Conservation (phyloP, 2,797 vertebrate genomes). For the Sciurus vulgaris region DNA sequence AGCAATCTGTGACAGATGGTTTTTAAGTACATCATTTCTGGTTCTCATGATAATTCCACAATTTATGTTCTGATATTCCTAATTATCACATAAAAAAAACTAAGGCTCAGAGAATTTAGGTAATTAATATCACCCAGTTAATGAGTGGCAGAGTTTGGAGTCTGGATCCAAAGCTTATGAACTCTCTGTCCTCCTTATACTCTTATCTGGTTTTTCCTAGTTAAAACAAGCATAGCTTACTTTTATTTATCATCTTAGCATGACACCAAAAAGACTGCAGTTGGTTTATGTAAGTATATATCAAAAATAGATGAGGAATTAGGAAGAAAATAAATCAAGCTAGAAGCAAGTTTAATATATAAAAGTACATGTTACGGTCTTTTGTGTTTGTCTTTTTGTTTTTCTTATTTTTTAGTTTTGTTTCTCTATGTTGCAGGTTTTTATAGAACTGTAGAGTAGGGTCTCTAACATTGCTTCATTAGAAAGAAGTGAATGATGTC, state of each 20-base stretch:
- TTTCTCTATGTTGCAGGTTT: background rate
- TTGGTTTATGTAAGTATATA: background rate
- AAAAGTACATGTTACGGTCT: background rate
- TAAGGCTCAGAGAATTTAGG: background rate
- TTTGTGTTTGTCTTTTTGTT: background rate
- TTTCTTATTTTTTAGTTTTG: too few relatives aligned
- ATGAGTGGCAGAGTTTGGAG: background rate
- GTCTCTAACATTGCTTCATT: background rate
- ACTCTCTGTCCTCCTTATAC: background rate
- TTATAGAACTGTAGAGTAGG: background rate
- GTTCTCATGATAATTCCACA: background rate
- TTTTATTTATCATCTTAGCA: constrained; percentile 31
- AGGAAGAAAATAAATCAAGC: constrained; percentile 30
- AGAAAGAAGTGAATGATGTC: background rate
- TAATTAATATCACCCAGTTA: background rate
- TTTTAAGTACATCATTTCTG: constrained; percentile 28
- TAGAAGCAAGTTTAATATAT: background rate
- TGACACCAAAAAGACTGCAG: background rate
- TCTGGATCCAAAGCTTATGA: constrained; percentile 25
- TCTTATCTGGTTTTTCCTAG: background rate
- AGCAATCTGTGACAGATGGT: background rate
- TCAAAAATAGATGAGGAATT: background rate
- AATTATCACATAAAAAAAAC: constrained; percentile 38
- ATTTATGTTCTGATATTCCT: background rate
- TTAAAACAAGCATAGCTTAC: background rate